Base-by-base conservation (phyloP, 2,113 vertebrate genomes). In the Potamarius usumacintae region DNA sequence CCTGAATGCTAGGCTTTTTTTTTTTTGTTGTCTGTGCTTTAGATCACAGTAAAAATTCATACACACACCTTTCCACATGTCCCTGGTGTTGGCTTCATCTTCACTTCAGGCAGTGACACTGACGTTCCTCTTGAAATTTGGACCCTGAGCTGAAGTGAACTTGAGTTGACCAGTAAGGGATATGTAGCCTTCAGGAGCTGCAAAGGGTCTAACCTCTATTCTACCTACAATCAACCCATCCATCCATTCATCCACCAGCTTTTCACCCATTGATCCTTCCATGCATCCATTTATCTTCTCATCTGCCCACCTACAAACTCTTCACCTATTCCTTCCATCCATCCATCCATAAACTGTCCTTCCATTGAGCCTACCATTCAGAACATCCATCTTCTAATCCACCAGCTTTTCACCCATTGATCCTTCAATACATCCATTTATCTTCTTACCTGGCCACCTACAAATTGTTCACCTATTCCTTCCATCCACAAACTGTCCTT, bases 111-210 rank as follows among this genome's bases (percentile, higher is more conserved):
- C 52, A 53, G 57, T 58, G 57, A 58, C 12, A 55, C 3, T 14
- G 58, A 60, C 7, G 18, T 60, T 60, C 57, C 4, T 17, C 2
- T 4, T 58, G 11, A 67, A 83, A 52, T 74, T 62, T 83, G 48
- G 69, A 48, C 86, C 86, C 58, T 76, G 55, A 55, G 86, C 80
- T 83, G 42, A 83, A 76, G 42, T 17, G 11, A 58, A 58, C 2
- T 58, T 15, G 57, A 15, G 9, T 10, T 18, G 58, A 60, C 58
- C 4, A 60, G 58, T 20, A 60, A 60, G 15, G 2, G 18, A 60
- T 60, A 4, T 4, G 58, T 78, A 78, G 48, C 52, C 74, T 76
- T 77, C 18, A 77, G 42, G 48, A 77, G 18, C 20, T 25, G 62
- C 22, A 63, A 20, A 22, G 62, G 7, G 7, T 63, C 5, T 22